These are phyloP conservation scores for Sinodicranocentrus sp. DNA, from an alignment of 2,888 invertebrate species.

Conservation along the genomic window DNA sequence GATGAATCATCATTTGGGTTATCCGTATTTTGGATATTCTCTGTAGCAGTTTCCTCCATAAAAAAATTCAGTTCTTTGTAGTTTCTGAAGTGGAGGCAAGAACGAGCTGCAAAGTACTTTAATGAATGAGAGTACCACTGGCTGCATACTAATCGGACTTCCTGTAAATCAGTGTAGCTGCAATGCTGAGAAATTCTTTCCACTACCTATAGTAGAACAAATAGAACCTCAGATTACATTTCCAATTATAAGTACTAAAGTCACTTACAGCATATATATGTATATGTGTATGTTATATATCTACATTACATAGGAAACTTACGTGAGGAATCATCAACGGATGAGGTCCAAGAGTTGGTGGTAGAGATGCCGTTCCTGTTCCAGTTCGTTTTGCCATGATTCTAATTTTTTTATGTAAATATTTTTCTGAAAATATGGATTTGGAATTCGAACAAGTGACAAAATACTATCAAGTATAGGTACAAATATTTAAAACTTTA, in stretches of 20 bases:
- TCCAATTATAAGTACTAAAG: too few species aligned
- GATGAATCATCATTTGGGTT: too few species aligned
- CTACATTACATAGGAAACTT: slow-evolving; percentile 6
- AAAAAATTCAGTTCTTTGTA: slow-evolving; percentile 15
- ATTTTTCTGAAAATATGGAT: too few species aligned
- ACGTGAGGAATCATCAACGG: slow-evolving; percentile 38
- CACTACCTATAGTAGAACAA: slow-evolving; percentile 6
- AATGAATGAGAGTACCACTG: slow-evolving; percentile 1
- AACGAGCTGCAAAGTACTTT: neutral
- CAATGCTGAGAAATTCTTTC: slow-evolving; percentile 12
- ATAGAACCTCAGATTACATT: neutral
- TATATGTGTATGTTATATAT: too few species aligned
- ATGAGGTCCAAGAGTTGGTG: neutral
- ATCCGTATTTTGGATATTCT: neutral
- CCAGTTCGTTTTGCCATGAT: too few species aligned
- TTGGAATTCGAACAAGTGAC: too few species aligned
- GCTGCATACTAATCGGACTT: slow-evolving; percentile 3
- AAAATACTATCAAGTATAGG: too few species aligned
- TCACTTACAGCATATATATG: too few species aligned
- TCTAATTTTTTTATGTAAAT: too few species aligned
- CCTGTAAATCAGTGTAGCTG: slow-evolving; percentile 19
- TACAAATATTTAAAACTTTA: too few species aligned
- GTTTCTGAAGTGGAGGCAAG: slow-evolving; percentile 18
- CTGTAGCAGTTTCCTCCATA: slow-evolving; percentile 2
- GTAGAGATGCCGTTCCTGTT: too few species aligned